A percentile compares a stretch with the other conserved stretches of the same genome.
phyloP scores from a whole-genome alignment of 2,888 invertebrate genomes.

The Elmis aenea region DNA sequence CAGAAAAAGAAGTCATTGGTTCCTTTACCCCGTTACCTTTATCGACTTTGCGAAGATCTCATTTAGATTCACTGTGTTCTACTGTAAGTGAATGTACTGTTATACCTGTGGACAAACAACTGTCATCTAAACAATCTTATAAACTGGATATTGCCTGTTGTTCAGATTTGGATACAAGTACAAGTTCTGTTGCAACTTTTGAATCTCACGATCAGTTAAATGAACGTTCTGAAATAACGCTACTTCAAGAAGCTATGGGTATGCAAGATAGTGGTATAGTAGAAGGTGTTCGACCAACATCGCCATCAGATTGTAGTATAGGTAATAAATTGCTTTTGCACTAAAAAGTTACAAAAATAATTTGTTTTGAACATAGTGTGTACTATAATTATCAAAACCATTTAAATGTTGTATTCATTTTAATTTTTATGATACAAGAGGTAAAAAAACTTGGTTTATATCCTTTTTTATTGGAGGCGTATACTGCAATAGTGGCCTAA shows the following conservation, averaged over 20 bases:
- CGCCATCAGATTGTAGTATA: conserved; percentile 30
- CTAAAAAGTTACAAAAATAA: too few species aligned
- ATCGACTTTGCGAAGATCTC: conserved; percentile 19
- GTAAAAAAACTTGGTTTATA: too few species aligned
- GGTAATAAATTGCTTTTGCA: too few species aligned
- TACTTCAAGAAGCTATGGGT: conserved; percentile 14
- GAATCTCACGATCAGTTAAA: too few species aligned
- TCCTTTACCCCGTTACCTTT: conserved; percentile 8
- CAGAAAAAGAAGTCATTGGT: conserved; percentile 39
- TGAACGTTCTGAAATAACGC: too few species aligned
- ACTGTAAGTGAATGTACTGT: conserved; percentile 26
- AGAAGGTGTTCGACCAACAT: conserved; percentile 24
- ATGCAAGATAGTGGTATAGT: conserved; percentile 33
- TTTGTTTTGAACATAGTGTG: too few species aligned
- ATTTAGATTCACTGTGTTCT: conserved; percentile 24
- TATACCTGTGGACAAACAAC: conserved; percentile 21
- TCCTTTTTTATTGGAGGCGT: too few species aligned
- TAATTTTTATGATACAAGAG: too few species aligned
- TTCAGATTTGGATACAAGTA: conserved; percentile 23
- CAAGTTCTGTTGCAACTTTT: conserved; percentile 10
- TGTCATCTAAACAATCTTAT: conserved; percentile 28
- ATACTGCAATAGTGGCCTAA: too few species aligned
- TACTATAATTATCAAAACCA: too few species aligned
- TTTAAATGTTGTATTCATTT: too few species aligned
- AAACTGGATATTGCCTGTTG: conserved; percentile 17